A percentile compares a stretch with the other conserved stretches of the same genome.
These are phyloP conservation scores for Magallana angulata DNA, from an alignment of 1,140 invertebrate species.

Conservation along the genomic window DNA sequence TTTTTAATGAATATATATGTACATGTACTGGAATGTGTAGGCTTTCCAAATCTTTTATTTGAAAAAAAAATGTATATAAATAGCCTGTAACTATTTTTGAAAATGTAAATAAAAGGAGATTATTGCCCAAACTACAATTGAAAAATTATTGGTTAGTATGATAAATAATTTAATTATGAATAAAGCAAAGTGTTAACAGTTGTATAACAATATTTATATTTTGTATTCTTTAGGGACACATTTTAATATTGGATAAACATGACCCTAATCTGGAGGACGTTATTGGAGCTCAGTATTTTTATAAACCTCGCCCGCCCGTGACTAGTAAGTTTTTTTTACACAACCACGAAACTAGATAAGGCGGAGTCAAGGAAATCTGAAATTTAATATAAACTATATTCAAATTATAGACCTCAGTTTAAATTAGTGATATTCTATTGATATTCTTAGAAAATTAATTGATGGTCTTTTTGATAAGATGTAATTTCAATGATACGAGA, in stretches of 20 bases:
- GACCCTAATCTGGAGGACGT: not conserved
- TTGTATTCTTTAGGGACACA: not conserved
- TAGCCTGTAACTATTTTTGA: not conserved
- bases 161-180: not conserved
- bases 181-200: not conserved
- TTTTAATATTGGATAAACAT: not conserved
- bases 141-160: no score
- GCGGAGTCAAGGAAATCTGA: not conserved
- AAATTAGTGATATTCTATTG: not conserved
- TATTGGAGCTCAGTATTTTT: constrained; percentile 5
- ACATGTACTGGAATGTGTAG: not conserved
- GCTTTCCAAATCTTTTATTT: not conserved
- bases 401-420: not conserved
- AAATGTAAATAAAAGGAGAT: no score
- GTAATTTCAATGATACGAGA: not conserved
- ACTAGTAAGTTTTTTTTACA: not conserved
- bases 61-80: not conserved
- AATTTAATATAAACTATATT: no score
- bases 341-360: not conserved
- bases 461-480: not conserved
- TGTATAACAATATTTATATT: not conserved
- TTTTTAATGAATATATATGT: not conserved
- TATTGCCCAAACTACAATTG: no score
- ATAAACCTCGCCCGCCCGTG: not conserved
- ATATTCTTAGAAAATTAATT: not conserved